Base-by-base conservation (phyloP, 92 coral and sea anemone species). In the Epizoanthus stellaris region DNA sequence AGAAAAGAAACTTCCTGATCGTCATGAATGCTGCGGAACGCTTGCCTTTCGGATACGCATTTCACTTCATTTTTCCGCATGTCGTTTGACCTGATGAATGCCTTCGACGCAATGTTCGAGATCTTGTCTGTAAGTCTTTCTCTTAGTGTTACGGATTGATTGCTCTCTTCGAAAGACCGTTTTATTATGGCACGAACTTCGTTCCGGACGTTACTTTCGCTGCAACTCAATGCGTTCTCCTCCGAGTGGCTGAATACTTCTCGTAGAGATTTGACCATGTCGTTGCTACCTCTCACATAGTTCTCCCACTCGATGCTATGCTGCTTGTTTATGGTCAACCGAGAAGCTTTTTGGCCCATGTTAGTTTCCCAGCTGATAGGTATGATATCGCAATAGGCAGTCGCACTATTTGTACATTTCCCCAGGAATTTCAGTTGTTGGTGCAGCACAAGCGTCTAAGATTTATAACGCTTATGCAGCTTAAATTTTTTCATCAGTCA, bases 271-370 rank as follows among this genome's bases (percentile, higher is more conserved):
- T 58, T 77, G 2, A 61, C 53, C 54, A 59, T 19, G 0, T 39
- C 82, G 9, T 61, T 77, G 70, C 56, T 77, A 2, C 20, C 82
- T 7, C 1, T 25, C 5, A 20, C n/a, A 77, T 54, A 77, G 54
- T 61, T 25, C 3, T 17, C 21, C 82, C 82, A 77, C 1, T 60
- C 23, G 1, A n/a, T 11, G 39, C 6, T 19, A 40, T 77, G 70
- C 58, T 34, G 70, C 23, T 77, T 43, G 56, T 39, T 61, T 4
- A 61, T 17, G 30, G 68, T 54, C 38, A 19, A 15, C 14, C 16
- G 16, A 17, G 82, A 77, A 77, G 40, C 8, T 0, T 39, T 77
- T 60, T 77, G 82, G 6, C 82, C 70, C 82, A 77, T 77, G 15
- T 34, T 77, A 11, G 54, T 7, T 49, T 49, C 10, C 54, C 54